A percentile compares a stretch with the other conserved stretches of the same genome.
Evolutionary conservation across 2,888 invertebrate species (phyloP).

Genomic region (Synanthedon tipuliformis): DNA sequence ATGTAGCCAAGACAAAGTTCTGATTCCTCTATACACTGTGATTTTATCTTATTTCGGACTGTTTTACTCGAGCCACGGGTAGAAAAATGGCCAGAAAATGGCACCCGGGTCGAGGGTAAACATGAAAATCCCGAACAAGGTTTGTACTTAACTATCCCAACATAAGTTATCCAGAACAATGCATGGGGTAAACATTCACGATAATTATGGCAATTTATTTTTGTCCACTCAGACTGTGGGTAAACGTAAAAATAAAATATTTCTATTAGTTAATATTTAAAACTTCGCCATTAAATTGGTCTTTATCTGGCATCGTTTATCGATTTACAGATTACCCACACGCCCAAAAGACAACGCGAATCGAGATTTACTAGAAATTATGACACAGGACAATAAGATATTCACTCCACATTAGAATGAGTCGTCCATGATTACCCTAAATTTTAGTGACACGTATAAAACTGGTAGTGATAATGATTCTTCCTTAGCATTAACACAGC

Average conservation of each 20-base stretch:
- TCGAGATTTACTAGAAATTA: neutral
- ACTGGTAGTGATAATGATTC: constrained; percentile 52
- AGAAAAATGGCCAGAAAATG: neutral
- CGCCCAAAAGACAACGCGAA: too few species aligned
- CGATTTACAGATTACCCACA: too few species aligned
- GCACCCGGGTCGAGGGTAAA: constrained; percentile 3
- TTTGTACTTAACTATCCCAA: constrained; percentile 46
- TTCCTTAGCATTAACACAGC: constrained; percentile 62
- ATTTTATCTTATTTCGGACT: neutral
- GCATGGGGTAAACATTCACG: constrained; percentile 13
- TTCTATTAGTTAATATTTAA: too few species aligned
- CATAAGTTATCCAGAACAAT: constrained; percentile 70
- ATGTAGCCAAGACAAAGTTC: neutral
- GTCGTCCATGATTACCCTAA: neutral
- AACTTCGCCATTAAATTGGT: too few species aligned
- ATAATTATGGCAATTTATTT: neutral
- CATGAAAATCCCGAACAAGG: constrained; percentile 14
- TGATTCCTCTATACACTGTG: neutral
- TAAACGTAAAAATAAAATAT: neutral
- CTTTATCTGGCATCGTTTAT: too few species aligned
- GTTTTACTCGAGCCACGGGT: neutral
- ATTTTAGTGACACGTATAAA: constrained; percentile 16
- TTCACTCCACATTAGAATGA: neutral
- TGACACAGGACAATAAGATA: neutral
- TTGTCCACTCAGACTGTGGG: neutral